A percentile compares a stretch with the other conserved stretches of the same genome.
Conservation (phyloP, 2,797 vertebrate species). For the Pseudochirops cupreus region DNA sequence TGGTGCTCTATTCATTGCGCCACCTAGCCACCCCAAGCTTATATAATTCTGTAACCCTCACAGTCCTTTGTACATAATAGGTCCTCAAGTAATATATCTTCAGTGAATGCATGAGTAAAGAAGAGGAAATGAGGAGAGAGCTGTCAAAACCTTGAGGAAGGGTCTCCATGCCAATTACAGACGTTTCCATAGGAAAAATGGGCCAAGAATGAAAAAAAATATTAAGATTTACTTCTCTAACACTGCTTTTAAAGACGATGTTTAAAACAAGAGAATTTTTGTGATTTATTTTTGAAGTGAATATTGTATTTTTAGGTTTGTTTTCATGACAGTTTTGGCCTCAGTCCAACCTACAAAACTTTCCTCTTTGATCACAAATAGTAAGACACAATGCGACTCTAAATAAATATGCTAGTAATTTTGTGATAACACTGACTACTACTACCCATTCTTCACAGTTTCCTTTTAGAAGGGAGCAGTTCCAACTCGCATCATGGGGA, state of each 20-base stretch:
- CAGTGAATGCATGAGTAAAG: not conserved
- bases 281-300: not conserved
- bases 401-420: not conserved
- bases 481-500: not conserved
- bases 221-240: not conserved
- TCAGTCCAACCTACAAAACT: not conserved
- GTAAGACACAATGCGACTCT: not conserved
- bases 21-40: not conserved
- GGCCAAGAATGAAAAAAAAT: not conserved
- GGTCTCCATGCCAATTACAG: not conserved
- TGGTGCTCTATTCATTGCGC: too few species aligned
- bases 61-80: not conserved
- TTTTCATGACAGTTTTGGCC: not conserved
- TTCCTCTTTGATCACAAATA: not conserved
- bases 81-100: not conserved
- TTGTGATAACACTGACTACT: not conserved
- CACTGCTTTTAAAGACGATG: not conserved
- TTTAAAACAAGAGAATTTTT: not conserved
- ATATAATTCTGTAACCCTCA: not conserved
- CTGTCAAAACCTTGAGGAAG: not conserved
- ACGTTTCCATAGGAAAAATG: not conserved
- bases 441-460: not conserved
- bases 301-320: not conserved
- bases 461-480: not conserved
- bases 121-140: not conserved